Percentiles rank a stretch among this genome's conserved stretches.
phyloP scores from a whole-genome alignment of 1,140 invertebrate genomes.

The Drosophila bipectinata region DNA sequence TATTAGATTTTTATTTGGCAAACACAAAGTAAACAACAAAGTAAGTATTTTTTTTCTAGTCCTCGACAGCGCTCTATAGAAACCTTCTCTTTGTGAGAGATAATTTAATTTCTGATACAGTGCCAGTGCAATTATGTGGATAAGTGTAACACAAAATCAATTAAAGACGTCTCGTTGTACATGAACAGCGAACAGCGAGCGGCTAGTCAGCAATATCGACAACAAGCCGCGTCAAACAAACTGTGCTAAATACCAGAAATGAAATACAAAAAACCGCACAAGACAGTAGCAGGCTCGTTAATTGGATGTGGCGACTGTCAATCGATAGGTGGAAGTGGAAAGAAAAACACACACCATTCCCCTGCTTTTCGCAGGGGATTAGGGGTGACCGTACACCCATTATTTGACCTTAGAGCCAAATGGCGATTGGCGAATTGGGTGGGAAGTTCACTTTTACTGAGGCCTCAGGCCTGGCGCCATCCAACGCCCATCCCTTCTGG shows the following conservation, averaged over 20 bases:
- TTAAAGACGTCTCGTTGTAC: conserved; percentile 40
- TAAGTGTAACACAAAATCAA: conserved; percentile 56
- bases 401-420: conserved; percentile 40
- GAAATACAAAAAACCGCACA: conserved; percentile 38
- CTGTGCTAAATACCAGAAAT: conserved; percentile 60
- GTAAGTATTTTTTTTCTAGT: too few species aligned
- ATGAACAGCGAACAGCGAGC: conserved; percentile 7
- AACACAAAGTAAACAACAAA: too few species aligned
- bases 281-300: conserved; percentile 46
- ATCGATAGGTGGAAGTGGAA: conserved; percentile 56
- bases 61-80: too few species aligned
- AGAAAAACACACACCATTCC: conserved; percentile 9
- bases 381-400: conserved; percentile 13
- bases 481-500: conserved; percentile 23
- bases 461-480: not conserved
- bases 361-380: conserved; percentile 7
- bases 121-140: conserved; percentile 35
- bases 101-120: conserved; percentile 29
- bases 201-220: conserved; percentile 5
- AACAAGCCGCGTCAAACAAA: conserved; percentile 30
- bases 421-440: conserved; percentile 26
- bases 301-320: conserved; percentile 59
- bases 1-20: too few species aligned
- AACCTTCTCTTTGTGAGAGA: not conserved
- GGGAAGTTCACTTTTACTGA: conserved; percentile 9